Evolutionary conservation across 2,888 invertebrate genomes (phyloP).

Genomic region (Syrista parreyssii): DNA sequence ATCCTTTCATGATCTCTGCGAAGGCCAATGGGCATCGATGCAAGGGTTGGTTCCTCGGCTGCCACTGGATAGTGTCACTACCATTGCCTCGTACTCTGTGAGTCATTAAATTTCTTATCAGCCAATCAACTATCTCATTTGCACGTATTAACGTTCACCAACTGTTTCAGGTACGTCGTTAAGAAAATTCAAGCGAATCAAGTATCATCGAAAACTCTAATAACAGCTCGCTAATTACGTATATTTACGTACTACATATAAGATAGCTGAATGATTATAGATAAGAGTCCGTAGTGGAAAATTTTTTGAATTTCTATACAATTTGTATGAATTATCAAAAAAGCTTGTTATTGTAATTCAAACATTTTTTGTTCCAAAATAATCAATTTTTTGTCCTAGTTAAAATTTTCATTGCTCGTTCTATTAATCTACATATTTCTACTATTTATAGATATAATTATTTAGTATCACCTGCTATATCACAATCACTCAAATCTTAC

Average conservation of each 20-base stretch:
- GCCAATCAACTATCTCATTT: neutral
- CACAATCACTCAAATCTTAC: too few species aligned
- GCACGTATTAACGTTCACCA: neutral
- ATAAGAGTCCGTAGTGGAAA: neutral
- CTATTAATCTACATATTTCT: neutral
- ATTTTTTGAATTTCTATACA: neutral
- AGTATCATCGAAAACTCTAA: neutral
- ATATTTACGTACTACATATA: neutral
- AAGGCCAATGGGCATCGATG: constrained; percentile 85
- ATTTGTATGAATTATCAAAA: neutral
- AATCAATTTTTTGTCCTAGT: neutral
- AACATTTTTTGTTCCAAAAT: too few species aligned
- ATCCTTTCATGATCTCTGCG: constrained; percentile 79
- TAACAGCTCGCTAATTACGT: neutral
- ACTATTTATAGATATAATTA: neutral
- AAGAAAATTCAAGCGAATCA: neutral
- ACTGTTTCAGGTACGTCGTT: neutral
- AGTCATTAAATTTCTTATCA: neutral
- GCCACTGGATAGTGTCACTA: constrained; percentile 64
- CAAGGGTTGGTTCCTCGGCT: constrained; percentile 75
- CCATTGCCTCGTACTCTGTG: neutral
- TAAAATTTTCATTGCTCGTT: neutral
- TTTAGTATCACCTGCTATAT: too few species aligned
- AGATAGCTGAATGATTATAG: neutral
- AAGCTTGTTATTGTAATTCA: too few species aligned